These are phyloP conservation scores for Oedothorax gibbosus DNA, from an alignment of 1,140 invertebrate genomes.

Conservation along the genomic window DNA sequence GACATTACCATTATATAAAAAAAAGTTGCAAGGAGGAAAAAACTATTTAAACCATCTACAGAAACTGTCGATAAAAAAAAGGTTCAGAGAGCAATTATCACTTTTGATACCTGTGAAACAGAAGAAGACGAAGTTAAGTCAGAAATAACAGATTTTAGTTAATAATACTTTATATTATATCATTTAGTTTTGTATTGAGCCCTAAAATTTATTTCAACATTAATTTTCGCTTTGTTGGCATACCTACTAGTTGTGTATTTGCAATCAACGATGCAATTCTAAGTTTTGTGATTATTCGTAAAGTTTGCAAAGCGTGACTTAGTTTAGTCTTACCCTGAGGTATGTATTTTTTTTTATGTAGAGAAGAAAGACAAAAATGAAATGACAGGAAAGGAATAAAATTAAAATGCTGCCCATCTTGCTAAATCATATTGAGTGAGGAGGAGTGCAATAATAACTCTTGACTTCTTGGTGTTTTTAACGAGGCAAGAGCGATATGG, in stretches of 20 bases:
- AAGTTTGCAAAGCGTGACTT: too few species aligned
- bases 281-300: too few species aligned
- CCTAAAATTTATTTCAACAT: too few species aligned
- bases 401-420: conserved; percentile 24
- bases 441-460: conserved; percentile 34
- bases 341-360: too few species aligned
- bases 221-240: too few species aligned
- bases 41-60: conserved; percentile 43
- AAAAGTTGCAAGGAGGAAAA: conserved; percentile 7
- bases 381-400: not conserved
- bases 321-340: too few species aligned
- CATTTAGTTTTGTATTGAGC: too few species aligned
- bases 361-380: not conserved
- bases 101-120: not conserved
- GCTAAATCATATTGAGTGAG: conserved; percentile 46
- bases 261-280: too few species aligned
- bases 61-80: conserved; percentile 28
- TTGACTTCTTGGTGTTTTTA: conserved; percentile 40
- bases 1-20: conserved; percentile 31
- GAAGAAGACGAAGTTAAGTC: too few species aligned
- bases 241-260: too few species aligned
- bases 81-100: conserved; percentile 38
- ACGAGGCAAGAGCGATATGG: conserved; percentile 7
- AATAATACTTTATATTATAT: too few species aligned
- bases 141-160: too few species aligned